Base-by-base conservation (phyloP, 2,113 vertebrate species). In the Reinhardtius hippoglossoides region DNA sequence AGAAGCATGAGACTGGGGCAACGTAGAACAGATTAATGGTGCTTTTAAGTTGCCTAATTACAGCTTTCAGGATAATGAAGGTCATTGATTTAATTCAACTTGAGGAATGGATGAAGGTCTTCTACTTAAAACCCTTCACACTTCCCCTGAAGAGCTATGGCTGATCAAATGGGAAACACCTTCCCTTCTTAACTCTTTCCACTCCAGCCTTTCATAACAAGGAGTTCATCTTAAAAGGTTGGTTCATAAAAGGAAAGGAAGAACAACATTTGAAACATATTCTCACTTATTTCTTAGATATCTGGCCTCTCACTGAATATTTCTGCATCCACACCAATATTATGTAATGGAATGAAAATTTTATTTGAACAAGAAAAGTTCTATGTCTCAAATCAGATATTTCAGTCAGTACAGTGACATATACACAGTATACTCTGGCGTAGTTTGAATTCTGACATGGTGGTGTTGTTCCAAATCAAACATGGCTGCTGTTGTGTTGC, bases 1-100 rank as follows among this genome's bases (percentile, higher is more conserved):
- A 59, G 48, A 44, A 79, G 59, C 48, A 48, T 78, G 52, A 55
- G 57, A 77, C n/a, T 67, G 4, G 31, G 52, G 60, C 64, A 57
- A 64, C 60, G 42, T 26, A 62, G 35, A 81, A 65, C 23, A 74
- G 48, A 88, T 83, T 67, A 81, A 87, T 85, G 58, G 50, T 40
- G 50, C 62, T 74, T 87, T 78, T 71, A 70, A 78, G 78, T 73
- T 27, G 50, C 44, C 60, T 82, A 80, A 91, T 87, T 90, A 80
- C 69, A 66, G 35, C 67, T 72, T 62, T 86, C 55, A 72, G 48
- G 68, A 78, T 83, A 83, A 86, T 84, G 77, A 79, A 86, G 85
- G 85, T 85, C 81, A 74, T 76, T 31, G 62, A 79, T 67, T 69
- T 88, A 12, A 54, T 83, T 80, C 67, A 66, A 77, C 55, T 66